Evolutionary conservation across 2,888 invertebrate species (phyloP).

Genomic region (Beris chalybata): DNA sequence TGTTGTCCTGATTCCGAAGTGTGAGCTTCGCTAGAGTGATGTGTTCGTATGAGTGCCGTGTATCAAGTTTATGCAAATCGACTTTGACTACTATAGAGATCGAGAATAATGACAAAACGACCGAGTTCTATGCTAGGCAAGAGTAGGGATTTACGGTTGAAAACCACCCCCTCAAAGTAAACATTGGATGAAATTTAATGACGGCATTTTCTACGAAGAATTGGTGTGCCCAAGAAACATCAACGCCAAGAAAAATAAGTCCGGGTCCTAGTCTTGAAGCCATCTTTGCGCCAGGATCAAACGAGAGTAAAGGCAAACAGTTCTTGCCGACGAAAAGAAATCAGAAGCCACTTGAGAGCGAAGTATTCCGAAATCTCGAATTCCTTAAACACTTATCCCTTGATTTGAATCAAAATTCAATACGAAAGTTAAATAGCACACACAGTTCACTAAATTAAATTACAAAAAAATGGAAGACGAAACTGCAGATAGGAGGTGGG

Average conservation of each 20-base stretch:
- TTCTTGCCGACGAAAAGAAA: slow-evolving; percentile 33
- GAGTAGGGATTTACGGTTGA: slow-evolving; percentile 23
- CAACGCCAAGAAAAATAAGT: neutral
- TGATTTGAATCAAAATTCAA: slow-evolving; percentile 38
- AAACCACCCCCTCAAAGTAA: slow-evolving; percentile 36
- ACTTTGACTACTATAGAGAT: neutral
- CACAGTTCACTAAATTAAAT: slow-evolving; percentile 37
- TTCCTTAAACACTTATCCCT: slow-evolving; percentile 39
- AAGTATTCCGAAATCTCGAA: slow-evolving; percentile 26
- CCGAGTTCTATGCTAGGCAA: neutral
- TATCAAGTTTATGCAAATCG: neutral
- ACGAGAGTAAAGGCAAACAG: slow-evolving; percentile 33
- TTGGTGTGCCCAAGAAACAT: slow-evolving; percentile 7
- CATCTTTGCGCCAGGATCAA: slow-evolving; percentile 19
- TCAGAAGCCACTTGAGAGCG: slow-evolving; percentile 34
- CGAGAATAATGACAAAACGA: neutral
- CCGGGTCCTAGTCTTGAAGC: slow-evolving; percentile 1
- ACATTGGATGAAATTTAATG: slow-evolving; percentile 38
- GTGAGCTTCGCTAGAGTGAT: neutral
- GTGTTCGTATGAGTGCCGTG: neutral
- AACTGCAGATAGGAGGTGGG: neutral
- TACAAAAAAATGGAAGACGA: slow-evolving; percentile 26
- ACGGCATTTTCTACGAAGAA: slow-evolving; percentile 27
- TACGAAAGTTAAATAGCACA: slow-evolving; percentile 37
- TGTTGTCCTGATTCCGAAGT: neutral